Evolutionary conservation across 2,113 vertebrate genomes (phyloP).

Genomic region (Dasyprocta punctata): DNA sequence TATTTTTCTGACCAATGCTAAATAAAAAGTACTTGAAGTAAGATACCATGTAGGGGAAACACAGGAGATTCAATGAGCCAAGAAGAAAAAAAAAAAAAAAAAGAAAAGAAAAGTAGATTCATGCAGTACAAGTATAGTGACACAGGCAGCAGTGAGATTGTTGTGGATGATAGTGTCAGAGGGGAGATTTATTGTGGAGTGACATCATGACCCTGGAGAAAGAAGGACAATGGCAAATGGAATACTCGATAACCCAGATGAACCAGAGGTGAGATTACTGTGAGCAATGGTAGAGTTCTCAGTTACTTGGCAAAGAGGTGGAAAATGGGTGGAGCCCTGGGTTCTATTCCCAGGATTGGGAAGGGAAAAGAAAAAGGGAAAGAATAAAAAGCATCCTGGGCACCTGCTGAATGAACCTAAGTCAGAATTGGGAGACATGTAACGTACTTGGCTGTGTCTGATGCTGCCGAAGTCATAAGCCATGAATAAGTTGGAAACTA

Average conservation of each 20-base stretch:
- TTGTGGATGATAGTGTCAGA: background rate
- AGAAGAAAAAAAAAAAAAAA: background rate
- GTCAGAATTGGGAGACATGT: background rate
- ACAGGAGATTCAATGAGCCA: background rate
- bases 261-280: background rate
- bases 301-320: background rate
- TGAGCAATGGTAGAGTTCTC: too few relatives aligned
- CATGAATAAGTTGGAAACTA: background rate
- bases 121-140: background rate
- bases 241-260: background rate
- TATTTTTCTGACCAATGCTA: background rate
- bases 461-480: background rate
- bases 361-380: accelerated
- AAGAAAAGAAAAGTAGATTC: background rate
- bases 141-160: background rate
- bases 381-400: too few relatives aligned
- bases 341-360: too few relatives aligned
- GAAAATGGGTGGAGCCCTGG: background rate
- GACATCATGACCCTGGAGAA: background rate
- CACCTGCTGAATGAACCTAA: background rate
- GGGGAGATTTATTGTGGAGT: background rate
- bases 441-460: background rate
- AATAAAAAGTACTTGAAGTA: background rate
- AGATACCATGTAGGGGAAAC: background rate
- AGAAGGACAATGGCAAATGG: background rate